Evolutionary conservation across 2,797 vertebrate species (phyloP), one percentile per base, ranked within the genome.

Genomic region (Poeciliopsis presidionis): DNA sequence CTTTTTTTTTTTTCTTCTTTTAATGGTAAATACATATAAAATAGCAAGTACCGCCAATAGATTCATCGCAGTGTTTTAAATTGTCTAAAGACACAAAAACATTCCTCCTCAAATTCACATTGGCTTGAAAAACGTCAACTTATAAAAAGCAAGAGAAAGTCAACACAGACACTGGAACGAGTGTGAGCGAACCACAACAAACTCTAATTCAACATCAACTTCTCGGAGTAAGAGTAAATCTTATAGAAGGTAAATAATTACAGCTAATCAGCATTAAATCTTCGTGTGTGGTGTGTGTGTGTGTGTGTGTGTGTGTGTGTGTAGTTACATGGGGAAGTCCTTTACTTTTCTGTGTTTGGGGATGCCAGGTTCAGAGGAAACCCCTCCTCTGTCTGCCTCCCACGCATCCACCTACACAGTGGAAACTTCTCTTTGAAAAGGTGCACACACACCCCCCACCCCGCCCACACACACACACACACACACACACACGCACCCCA

Each of bases 291-390:
- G 43, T 72, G 28, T 65, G 41, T 45, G 51, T 45, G 51, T 65
- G 53, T 73, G 28, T 55, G 28, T 65, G n/a, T 30, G 30, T 30
- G 43, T 72, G 28, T 65, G 41, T 45, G 51, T 65, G 53, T 73
- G 28, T 55, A 28, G 77, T 76, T 73, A 78, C 67, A 80, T 36
- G 92, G 87, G 93, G 91, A 94, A 93, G 91, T 93, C 91, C 90
- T 93, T 75, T 79, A 78, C 49, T 79, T 79, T 71, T 78, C 43
- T 81, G 47, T 81, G 65, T 83, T 89, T 55, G 95, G 97, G 97
- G 97, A 97, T 97, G 95, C 97, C 97, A 96, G 94, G 92, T 90
- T 92, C 67, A 83, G 91, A 59, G 93, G 94, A 95, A 96, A 96
- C 91, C 92, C 93, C 88, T 92, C 90, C 91, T 55, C 2, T 71